Conservation (phyloP, 1,140 invertebrate genomes). For the Eufriesea mexicana region DNA sequence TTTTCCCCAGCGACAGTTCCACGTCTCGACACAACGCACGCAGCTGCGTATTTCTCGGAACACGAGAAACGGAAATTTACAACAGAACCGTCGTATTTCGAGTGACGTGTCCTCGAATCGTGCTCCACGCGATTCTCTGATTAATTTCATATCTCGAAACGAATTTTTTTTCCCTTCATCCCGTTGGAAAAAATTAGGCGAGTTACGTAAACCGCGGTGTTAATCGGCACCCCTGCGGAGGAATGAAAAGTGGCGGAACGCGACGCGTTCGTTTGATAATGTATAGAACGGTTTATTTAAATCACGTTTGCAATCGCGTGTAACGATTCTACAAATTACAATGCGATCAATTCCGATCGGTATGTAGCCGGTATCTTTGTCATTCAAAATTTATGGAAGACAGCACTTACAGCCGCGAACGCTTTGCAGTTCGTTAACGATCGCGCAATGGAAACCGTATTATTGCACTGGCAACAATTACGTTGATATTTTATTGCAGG, state of each 20-base stretch:
- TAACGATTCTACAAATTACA: background rate
- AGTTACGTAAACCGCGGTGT: background rate
- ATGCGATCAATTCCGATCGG: background rate
- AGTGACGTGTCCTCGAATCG: too few relatives aligned
- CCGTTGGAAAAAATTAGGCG: too few relatives aligned
- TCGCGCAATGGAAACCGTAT: constrained; percentile 29
- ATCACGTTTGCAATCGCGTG: background rate
- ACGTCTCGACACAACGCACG: too few relatives aligned
- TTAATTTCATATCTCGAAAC: background rate
- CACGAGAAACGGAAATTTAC: background rate
- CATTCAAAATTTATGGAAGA: background rate
- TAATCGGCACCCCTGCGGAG: background rate
- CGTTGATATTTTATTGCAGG: constrained; percentile 31
- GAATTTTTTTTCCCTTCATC: background rate
- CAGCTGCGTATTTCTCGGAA: background rate
- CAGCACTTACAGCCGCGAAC: background rate
- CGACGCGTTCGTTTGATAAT: background rate
- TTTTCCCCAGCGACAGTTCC: too few relatives aligned
- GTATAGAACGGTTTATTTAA: background rate
- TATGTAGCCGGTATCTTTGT: background rate
- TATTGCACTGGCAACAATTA: constrained; percentile 31
- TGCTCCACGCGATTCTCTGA: background rate
- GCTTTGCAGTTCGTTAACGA: constrained; percentile 29
- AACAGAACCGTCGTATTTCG: too few relatives aligned
- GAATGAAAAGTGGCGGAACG: background rate